Conservation (phyloP, 2,113 vertebrate species). For the Paradisaea rubra region DNA sequence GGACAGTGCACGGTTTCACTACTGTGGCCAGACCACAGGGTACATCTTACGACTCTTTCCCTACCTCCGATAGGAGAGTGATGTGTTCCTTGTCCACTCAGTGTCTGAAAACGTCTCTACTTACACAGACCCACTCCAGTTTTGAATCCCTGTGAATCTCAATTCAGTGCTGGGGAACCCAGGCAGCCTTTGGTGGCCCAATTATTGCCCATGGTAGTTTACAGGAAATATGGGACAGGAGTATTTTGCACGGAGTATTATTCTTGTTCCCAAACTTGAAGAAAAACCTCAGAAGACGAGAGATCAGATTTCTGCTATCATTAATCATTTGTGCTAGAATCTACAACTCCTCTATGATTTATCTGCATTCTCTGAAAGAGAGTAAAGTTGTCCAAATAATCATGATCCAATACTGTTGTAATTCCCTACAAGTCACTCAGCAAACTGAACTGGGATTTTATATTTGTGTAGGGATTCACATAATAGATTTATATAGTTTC, state of each 20-base stretch:
- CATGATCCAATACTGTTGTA: background rate
- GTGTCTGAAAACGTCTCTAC: background rate
- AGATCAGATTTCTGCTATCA: background rate
- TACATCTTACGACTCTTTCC: accelerated
- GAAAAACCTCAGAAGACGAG: background rate
- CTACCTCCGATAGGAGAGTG: background rate
- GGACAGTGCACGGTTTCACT: background rate
- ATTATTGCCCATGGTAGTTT: accelerated
- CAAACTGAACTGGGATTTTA: background rate
- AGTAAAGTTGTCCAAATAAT: background rate
- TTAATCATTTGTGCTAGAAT: background rate
- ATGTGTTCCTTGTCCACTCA: background rate
- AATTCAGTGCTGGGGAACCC: background rate
- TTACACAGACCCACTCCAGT: background rate
- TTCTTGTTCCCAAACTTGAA: background rate
- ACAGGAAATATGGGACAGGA: background rate
- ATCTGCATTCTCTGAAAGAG: background rate
- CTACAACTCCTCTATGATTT: background rate
- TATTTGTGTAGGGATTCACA: background rate
- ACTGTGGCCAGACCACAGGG: background rate
- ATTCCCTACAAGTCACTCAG: background rate
- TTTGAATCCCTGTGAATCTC: background rate
- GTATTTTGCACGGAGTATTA: background rate
- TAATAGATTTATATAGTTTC: background rate
- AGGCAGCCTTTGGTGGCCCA: background rate